A percentile compares a stretch with the other conserved stretches of the same genome.
Conservation (phyloP, 2,888 invertebrate genomes). For the Nephrotoma appendiculata region DNA sequence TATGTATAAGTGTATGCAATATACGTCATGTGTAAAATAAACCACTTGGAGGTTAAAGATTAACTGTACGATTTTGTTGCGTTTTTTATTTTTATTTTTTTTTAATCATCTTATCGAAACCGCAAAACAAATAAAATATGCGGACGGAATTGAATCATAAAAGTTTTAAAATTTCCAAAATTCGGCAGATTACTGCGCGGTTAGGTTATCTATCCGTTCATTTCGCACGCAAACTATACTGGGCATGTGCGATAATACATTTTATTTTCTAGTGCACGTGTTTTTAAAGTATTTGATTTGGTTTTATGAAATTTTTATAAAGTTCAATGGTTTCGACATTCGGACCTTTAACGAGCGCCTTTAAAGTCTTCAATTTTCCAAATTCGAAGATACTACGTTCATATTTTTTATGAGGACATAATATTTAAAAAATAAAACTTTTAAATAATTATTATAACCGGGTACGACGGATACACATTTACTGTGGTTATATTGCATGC, state of each 20-base stretch:
- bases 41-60: neutral
- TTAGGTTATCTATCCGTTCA: neutral
- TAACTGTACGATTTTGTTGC: neutral
- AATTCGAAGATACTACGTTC: too few relatives aligned
- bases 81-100: neutral
- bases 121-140: neutral
- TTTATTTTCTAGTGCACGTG: neutral
- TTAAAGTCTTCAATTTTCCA: too few relatives aligned
- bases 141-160: neutral
- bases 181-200: neutral
- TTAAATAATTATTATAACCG: too few relatives aligned
- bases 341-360: too few relatives aligned
- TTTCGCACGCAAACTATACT: neutral
- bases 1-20: too few relatives aligned
- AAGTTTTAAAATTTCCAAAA: neutral
- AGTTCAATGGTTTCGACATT: too few relatives aligned
- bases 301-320: neutral
- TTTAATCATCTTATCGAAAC: neutral
- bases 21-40: neutral
- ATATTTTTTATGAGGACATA: too few relatives aligned
- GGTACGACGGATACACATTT: too few relatives aligned
- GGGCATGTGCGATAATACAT: neutral
- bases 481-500: too few relatives aligned
- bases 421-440: too few relatives aligned
- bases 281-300: neutral